Percentiles rank a stretch among this genome's conserved stretches.
phyloP scores from a whole-genome alignment of 2,888 invertebrate genomes.

The Campoplex capitator region DNA sequence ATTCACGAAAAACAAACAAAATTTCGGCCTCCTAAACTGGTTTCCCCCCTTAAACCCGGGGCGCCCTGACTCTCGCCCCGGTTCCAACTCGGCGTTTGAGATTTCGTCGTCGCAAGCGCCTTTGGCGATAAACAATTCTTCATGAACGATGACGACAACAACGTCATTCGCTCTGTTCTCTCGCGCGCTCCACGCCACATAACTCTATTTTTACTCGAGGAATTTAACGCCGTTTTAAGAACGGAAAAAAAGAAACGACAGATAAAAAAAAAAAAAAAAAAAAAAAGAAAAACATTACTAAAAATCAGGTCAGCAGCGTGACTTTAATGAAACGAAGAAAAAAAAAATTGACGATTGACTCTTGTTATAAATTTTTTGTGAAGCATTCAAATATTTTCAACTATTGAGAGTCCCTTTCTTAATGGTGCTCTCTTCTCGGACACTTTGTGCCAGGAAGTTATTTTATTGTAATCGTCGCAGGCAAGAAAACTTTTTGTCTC shows the following conservation, averaged over 20 bases:
- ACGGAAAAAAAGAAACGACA: background rate
- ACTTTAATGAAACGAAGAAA: background rate
- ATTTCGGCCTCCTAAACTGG: no score
- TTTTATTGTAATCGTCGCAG: background rate
- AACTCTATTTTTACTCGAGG: background rate
- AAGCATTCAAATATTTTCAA: background rate
- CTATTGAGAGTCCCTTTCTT: background rate
- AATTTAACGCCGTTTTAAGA: background rate
- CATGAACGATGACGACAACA: slow-evolving; percentile 59
- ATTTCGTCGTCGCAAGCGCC: slow-evolving; percentile 73
- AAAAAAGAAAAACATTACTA: background rate
- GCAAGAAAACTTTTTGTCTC: background rate
- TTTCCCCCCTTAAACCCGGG: no score
- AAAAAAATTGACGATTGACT: background rate
- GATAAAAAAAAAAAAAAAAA: background rate
- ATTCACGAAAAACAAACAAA: no score
- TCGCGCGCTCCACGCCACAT: background rate
- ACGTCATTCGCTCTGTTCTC: slow-evolving; percentile 33
- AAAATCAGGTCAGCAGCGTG: background rate
- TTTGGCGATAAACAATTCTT: slow-evolving; percentile 49
- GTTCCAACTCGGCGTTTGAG: slow-evolving; percentile 67
- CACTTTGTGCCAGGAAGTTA: background rate
- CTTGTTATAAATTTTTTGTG: background rate
- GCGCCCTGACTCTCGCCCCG: slow-evolving; percentile 38
- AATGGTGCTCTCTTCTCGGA: no score